A percentile compares a stretch with the other conserved stretches of the same genome.
These are phyloP conservation scores for Trichopoda pennipes DNA, from an alignment of 2,888 invertebrate genomes.

Conservation along the genomic window DNA sequence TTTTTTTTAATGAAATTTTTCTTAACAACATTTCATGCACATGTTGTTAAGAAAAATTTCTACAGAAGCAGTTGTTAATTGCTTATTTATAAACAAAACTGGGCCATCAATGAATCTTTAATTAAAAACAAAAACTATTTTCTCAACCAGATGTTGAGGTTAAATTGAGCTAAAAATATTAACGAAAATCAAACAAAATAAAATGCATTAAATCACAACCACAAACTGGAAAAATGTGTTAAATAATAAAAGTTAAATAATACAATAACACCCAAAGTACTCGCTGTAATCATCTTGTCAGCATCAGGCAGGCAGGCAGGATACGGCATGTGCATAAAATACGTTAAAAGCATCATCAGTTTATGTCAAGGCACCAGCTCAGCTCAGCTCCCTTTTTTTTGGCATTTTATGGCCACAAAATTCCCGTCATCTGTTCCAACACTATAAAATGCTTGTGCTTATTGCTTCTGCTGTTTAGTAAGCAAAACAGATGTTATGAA, in stretches of 20 bases:
- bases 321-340: constrained; percentile 62
- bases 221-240: constrained; percentile 44
- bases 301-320: constrained; percentile 46
- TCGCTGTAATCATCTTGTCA: constrained; percentile 28
- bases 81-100: constrained; percentile 32
- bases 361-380: constrained; percentile 34
- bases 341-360: constrained; percentile 54
- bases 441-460: not conserved
- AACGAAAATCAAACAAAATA: not conserved
- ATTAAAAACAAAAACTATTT: constrained; percentile 53
- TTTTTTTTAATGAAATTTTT: too few relatives aligned
- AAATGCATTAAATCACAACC: constrained; percentile 55
- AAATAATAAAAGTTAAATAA: constrained; percentile 41
- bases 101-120: constrained; percentile 65
- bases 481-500: constrained; percentile 48
- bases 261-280: constrained; percentile 26
- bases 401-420: constrained; percentile 2
- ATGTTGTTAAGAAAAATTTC: too few relatives aligned
- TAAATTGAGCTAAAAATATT: not conserved
- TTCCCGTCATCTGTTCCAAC: constrained; percentile 60
- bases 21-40: too few relatives aligned
- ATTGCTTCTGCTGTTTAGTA: constrained; percentile 11
- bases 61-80: constrained; percentile 25
- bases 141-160: constrained; percentile 57
- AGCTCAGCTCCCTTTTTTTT: too few relatives aligned